Evolutionary conservation across 1,140 invertebrate species (phyloP), one percentile per base, ranked within the genome.

Genomic region (Drosophila melanica): DNA sequence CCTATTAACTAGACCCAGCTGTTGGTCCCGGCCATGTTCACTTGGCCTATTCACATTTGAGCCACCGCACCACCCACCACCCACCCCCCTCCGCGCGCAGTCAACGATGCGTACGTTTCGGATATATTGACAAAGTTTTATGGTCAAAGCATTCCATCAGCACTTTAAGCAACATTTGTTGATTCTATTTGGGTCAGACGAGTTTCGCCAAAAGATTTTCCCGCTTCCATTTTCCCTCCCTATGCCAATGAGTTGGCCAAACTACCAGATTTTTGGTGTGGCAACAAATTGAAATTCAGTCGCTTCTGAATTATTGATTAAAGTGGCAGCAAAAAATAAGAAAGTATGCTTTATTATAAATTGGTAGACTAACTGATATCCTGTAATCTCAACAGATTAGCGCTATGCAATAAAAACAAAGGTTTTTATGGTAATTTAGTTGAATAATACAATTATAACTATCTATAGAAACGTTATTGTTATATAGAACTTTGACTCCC

Each of bases 281-380:
- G 41, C 44, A 62, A 48, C 71, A 75, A 77, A 80, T 45, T 62
- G 69, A 48, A 81, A 69, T 67, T 42, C 60, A 81, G 75, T 75
- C 71, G 45, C 58, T 67, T 58, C 55, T 76, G 79, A 89, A 82
- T 89, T 87, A 89, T 89, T 89, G 84, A 89, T 87, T 87, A 74
- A 87, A 71, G 42, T 33, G 41, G 33, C 35, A 23, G 23, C 30
- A 35, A 33, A 9, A 42, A 55, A 41, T 41, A 20, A 48, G n/a
- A 27, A 50, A 14, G 48, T 14, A 14, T 16, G 14, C 27, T 16
- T 16, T 9, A 27, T 37, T 42, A 6, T n/a, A 27, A n/a, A 41
- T 11, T 54, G 51, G 12, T 54, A n/a, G n/a, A 14, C 20, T 10
- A 5, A 23, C 20, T 14, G 2, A 55, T 55, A 27, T n/a, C 53